Conservation (phyloP, 2,113 vertebrate genomes). For the Ophiodon elongatus region DNA sequence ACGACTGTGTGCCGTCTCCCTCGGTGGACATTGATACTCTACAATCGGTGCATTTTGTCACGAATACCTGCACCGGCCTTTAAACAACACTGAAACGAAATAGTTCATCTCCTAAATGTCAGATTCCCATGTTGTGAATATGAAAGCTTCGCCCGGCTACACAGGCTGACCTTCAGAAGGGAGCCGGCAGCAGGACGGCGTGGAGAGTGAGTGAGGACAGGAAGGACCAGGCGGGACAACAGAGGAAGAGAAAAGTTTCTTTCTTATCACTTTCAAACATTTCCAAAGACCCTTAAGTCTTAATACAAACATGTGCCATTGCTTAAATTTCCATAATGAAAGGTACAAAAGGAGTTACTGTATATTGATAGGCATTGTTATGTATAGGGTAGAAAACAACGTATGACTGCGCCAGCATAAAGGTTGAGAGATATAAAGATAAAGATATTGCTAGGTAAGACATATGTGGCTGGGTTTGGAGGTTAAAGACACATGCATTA, state of each 20-base stretch:
- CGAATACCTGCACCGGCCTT: neutral
- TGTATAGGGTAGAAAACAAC: constrained; percentile 7
- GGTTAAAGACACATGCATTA: neutral
- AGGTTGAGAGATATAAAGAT: neutral
- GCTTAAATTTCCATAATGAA: constrained; percentile 23
- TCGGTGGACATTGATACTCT: too few species aligned
- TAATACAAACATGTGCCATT: constrained; percentile 20
- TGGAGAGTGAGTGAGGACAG: neutral
- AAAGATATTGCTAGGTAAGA: neutral
- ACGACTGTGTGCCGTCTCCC: too few species aligned
- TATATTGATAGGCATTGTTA: constrained; percentile 22
- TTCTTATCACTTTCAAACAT: constrained; percentile 23
- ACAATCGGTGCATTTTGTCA: neutral
- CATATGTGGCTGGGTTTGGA: neutral
- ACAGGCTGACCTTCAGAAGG: constrained; percentile 2
- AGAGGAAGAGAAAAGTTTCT: neutral
- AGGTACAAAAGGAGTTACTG: constrained; percentile 10
- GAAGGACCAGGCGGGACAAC: neutral
- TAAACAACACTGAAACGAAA: neutral
- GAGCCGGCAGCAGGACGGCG: neutral
- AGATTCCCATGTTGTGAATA: constrained; percentile 34
- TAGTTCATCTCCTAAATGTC: constrained; percentile 37
- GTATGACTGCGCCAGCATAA: neutral
- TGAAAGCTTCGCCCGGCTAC: neutral
- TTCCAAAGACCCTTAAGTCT: neutral